Percentiles rank a stretch among this genome's conserved stretches.
phyloP scores from a whole-genome alignment of 2,113 vertebrate genomes.

The Myrmecophaga tridactyla region DNA sequence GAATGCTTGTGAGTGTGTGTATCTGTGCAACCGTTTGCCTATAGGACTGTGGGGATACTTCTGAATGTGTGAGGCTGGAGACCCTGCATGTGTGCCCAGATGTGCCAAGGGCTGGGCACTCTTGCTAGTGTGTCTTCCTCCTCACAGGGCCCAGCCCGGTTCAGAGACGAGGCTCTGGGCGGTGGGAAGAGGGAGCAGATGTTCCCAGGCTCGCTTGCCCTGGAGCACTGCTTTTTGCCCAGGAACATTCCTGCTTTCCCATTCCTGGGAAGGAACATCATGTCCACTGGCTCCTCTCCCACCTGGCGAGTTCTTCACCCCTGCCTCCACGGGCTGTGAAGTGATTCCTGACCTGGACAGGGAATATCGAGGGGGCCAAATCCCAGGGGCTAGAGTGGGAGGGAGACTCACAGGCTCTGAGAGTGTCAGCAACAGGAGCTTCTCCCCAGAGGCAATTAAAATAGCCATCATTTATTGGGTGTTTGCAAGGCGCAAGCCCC shows the following conservation, averaged over 20 bases:
- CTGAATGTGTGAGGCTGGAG: neutral
- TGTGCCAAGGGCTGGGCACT: neutral
- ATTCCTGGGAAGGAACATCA: constrained; percentile 60
- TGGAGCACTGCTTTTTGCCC: neutral
- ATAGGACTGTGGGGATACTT: neutral
- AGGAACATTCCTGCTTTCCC: constrained; percentile 22
- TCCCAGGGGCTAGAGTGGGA: constrained; percentile 11
- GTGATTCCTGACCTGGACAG: constrained; percentile 16
- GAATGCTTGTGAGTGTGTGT: neutral
- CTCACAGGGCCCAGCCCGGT: rapidly evolving
- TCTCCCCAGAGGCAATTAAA: neutral
- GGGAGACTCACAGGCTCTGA: neutral
- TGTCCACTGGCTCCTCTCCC: neutral
- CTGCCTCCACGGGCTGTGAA: neutral
- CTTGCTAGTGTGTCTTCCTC: neutral
- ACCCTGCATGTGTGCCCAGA: neutral
- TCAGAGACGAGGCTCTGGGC: rapidly evolving
- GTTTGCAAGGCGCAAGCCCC: rapidly evolving
- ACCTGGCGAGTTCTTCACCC: neutral
- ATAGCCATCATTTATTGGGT: neutral
- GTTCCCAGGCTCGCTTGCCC: neutral
- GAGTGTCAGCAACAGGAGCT: neutral
- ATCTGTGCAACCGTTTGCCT: too few species aligned
- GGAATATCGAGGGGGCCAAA: neutral
- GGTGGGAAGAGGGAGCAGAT: neutral